phyloP scores from a whole-genome alignment of 2,888 invertebrate genomes.

The Cordilura impudica region DNA sequence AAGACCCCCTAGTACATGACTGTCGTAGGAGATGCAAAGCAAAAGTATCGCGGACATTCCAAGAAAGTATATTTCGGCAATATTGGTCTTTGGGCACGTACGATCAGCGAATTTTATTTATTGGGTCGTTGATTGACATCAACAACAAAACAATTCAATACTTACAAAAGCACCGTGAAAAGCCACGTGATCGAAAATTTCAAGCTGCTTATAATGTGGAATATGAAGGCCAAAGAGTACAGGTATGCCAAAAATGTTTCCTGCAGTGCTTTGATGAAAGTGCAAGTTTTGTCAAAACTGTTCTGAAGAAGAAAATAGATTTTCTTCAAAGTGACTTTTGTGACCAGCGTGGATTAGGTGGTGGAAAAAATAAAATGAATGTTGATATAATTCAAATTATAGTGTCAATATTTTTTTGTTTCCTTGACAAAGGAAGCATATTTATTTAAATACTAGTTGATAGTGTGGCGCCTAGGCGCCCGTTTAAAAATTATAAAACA shows the following conservation, averaged over 20 bases:
- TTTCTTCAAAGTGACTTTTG: slow-evolving; percentile 6
- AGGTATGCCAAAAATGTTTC: slow-evolving; percentile 18
- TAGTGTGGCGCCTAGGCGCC: no score
- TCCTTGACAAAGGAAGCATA: no score
- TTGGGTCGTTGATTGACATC: slow-evolving; percentile 32
- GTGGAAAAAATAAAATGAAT: no score
- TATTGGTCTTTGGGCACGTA: no score
- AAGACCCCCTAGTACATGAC: slow-evolving; percentile 25
- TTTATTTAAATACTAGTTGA: no score
- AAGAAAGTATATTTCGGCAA: slow-evolving; percentile 14
- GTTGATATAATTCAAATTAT: slow-evolving; percentile 12
- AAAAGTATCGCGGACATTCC: slow-evolving; percentile 9
- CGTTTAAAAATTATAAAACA: no score
- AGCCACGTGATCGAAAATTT: no score
- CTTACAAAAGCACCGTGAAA: slow-evolving; percentile 13
- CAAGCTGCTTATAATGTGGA: slow-evolving; percentile 22
- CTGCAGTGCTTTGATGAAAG: slow-evolving; percentile 25
- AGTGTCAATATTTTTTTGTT: no score
- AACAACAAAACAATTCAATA: slow-evolving; percentile 15
- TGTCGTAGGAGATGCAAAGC: slow-evolving; percentile 49
- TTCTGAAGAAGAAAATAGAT: not conserved
- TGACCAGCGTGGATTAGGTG: slow-evolving; percentile 35
- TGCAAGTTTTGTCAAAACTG: slow-evolving; percentile 13
- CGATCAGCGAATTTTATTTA: no score
- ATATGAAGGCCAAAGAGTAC: slow-evolving; percentile 21